phyloP scores from a whole-genome alignment of 2,113 vertebrate genomes.

The Eira barbara region DNA sequence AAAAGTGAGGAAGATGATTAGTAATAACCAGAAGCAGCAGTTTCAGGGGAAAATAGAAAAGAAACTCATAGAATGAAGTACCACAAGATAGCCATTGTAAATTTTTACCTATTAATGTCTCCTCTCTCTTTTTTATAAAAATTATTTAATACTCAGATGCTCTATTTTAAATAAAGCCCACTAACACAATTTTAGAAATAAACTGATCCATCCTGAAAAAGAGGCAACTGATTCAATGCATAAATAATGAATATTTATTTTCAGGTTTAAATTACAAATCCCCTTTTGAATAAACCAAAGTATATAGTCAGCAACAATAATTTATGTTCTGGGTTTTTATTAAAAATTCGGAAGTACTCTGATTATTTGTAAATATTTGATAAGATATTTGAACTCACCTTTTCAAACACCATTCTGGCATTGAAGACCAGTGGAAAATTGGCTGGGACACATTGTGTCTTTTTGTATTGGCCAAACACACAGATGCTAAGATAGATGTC shows the following conservation, averaged over 20 bases:
- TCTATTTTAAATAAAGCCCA: background rate
- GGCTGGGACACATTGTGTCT: slow-evolving; percentile 87
- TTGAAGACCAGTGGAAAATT: slow-evolving; percentile 90
- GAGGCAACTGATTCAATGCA: slow-evolving; percentile 1
- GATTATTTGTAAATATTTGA: background rate
- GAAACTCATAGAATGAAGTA: background rate
- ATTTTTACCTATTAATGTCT: background rate
- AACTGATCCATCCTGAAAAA: background rate
- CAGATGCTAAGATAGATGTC: slow-evolving; percentile 91
- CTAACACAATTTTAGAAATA: slow-evolving; percentile 19
- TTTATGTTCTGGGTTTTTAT: background rate
- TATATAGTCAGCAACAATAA: background rate
- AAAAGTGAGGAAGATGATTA: background rate
- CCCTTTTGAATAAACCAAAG: slow-evolving; percentile 43
- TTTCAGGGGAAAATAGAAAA: background rate
- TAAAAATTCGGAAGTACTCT: background rate
- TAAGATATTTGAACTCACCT: slow-evolving; percentile 83
- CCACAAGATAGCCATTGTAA: background rate
- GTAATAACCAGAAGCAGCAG: background rate
- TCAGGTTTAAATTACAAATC: slow-evolving; percentile 5
- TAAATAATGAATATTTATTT: slow-evolving; percentile 40
- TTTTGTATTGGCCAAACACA: slow-evolving; percentile 92
- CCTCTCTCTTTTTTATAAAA: background rate
- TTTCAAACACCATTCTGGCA: slow-evolving; percentile 92
- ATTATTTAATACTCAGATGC: background rate